A percentile compares a stretch with the other conserved stretches of the same genome.
These are phyloP conservation scores for Ctenosaura bakeri DNA, from an alignment of 2,797 vertebrate species.

Conservation along the genomic window DNA sequence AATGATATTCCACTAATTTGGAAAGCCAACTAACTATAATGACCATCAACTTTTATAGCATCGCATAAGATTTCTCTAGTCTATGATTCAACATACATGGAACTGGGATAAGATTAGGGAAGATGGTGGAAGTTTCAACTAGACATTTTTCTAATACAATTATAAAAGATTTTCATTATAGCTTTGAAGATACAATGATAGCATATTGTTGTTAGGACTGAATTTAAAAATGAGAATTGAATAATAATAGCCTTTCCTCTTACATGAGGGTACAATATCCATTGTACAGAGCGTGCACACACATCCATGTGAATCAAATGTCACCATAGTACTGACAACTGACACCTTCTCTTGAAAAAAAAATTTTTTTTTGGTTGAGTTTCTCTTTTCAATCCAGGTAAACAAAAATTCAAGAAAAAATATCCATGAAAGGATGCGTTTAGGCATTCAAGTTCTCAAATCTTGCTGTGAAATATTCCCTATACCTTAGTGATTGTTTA, in stretches of 20 bases:
- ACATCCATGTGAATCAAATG: not conserved
- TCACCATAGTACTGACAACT: not conserved
- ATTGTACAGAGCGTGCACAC: not conserved
- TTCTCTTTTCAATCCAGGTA: not conserved
- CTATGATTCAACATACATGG: not conserved
- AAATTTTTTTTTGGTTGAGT: not conserved
- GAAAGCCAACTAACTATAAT: not conserved
- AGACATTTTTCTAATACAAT: not conserved
- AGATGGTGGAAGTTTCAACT: not conserved
- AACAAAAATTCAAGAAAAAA: not conserved
- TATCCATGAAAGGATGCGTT: not conserved
- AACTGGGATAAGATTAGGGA: not conserved
- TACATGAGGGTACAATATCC: not conserved
- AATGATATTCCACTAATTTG: not conserved
- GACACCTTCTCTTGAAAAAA: not conserved
- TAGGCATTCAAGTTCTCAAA: not conserved
- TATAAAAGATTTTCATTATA: not conserved
- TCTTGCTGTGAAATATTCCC: conserved; percentile 7
- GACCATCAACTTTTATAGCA: not conserved
- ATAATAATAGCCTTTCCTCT: not conserved
- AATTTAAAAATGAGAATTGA: not conserved
- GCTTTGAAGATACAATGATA: not conserved
- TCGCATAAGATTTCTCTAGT: no score
- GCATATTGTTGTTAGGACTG: not conserved
- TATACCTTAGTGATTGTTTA: not conserved